Percentiles rank a stretch among this genome's conserved stretches.
These are phyloP conservation scores for Torymus auratus DNA, from an alignment of 2,888 invertebrate species.

Conservation along the genomic window DNA sequence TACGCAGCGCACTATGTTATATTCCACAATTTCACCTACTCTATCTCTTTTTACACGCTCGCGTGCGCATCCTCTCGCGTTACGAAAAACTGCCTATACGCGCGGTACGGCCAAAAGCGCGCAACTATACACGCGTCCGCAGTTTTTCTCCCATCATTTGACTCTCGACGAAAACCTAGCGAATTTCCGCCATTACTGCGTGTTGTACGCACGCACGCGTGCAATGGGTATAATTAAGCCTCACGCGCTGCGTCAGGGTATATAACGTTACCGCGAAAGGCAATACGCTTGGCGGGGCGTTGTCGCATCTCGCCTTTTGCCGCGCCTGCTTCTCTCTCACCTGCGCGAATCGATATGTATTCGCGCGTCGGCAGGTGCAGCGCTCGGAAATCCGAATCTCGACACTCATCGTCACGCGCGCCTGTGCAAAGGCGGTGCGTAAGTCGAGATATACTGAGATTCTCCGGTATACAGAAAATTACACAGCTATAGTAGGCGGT, in stretches of 20 bases:
- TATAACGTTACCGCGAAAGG: conserved; percentile 31
- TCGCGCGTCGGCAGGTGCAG: conserved; percentile 7
- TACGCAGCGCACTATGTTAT: too few species aligned
- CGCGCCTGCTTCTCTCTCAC: not conserved
- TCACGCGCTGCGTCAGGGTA: not conserved
- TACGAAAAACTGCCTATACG: too few species aligned
- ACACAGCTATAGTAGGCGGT: too few species aligned
- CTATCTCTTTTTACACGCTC: too few species aligned
- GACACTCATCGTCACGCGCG: conserved; percentile 3
- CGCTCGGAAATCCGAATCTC: conserved; percentile 29
- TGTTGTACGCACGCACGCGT: too few species aligned
- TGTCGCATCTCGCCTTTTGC: not conserved
- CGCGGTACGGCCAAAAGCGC: too few species aligned
- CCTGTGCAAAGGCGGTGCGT: not conserved
- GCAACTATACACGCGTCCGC: too few species aligned
- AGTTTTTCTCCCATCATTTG: not conserved
- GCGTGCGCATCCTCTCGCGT: too few species aligned
- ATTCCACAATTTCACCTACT: too few species aligned
- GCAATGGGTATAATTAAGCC: conserved; percentile 6
- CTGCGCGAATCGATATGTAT: conserved; percentile 36
- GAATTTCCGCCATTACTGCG: too few species aligned
- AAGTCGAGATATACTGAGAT: not conserved
- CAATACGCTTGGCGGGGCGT: conserved; percentile 10
- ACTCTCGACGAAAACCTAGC: too few species aligned
- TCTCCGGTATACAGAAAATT: not conserved